Percentiles rank a stretch among this genome's conserved stretches.
These are phyloP conservation scores for Arenicola marina DNA, from an alignment of 2,888 invertebrate species.

Conservation along the genomic window DNA sequence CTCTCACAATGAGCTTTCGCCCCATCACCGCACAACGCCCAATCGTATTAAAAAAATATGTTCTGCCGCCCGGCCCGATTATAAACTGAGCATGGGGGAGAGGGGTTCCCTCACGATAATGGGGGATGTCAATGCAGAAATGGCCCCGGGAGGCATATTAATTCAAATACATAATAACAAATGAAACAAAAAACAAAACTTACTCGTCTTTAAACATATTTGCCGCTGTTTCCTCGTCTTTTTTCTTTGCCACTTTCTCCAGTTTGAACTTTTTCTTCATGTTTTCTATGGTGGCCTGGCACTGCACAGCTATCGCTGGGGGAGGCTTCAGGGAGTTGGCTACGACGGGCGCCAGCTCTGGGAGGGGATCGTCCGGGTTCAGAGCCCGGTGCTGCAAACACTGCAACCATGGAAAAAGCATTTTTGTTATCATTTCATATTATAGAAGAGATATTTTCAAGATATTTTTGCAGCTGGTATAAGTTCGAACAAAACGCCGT, in stretches of 20 bases:
- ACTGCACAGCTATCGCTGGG: slow-evolving; percentile 40
- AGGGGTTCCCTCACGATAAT: neutral
- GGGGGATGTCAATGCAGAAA: neutral
- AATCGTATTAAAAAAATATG: too few relatives aligned
- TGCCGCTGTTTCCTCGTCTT: slow-evolving; percentile 49
- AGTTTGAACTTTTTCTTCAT: slow-evolving; percentile 52
- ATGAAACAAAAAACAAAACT: slow-evolving; percentile 22
- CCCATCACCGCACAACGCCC: too few relatives aligned
- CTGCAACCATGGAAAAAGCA: slow-evolving; percentile 56
- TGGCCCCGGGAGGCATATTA: neutral
- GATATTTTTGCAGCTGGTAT: too few relatives aligned
- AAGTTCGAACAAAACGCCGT: too few relatives aligned
- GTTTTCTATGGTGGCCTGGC: slow-evolving; percentile 43
- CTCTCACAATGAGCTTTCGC: too few relatives aligned
- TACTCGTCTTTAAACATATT: slow-evolving; percentile 52
- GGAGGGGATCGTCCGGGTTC: slow-evolving; percentile 68
- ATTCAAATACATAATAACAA: neutral
- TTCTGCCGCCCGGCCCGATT: too few relatives aligned
- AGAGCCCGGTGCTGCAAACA: slow-evolving; percentile 68
- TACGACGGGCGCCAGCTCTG: slow-evolving; percentile 62
- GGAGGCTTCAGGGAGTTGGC: slow-evolving; percentile 54
- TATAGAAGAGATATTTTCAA: too few relatives aligned
- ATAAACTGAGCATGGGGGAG: neutral
- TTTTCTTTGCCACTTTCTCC: slow-evolving; percentile 50
- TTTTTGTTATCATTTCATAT: too few relatives aligned